A percentile compares a stretch with the other conserved stretches of the same genome.
Conservation (phyloP, 2,113 vertebrate species). For the Macaca nemestrina region DNA sequence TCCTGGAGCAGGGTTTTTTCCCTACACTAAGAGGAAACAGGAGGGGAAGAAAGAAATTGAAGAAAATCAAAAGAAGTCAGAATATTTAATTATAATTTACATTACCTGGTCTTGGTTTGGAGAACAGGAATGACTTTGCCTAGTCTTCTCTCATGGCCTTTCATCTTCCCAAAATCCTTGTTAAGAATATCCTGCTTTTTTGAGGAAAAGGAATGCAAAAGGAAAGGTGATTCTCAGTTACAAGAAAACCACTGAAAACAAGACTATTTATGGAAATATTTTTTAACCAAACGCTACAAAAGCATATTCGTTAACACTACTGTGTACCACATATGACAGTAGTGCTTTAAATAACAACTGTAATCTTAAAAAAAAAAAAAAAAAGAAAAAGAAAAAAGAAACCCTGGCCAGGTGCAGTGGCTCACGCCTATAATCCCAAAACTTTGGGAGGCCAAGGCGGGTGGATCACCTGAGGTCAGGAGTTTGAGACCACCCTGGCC, state of each 20-base stretch:
- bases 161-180: slow-evolving; percentile 71
- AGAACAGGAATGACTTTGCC: slow-evolving; percentile 67
- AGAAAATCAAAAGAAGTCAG: slow-evolving; percentile 21
- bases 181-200: slow-evolving; percentile 43
- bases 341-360: background rate
- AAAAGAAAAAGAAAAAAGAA: background rate
- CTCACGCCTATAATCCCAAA: too few relatives aligned
- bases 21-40: background rate
- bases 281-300: slow-evolving; percentile 18
- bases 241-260: slow-evolving; percentile 27
- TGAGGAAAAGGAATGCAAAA: slow-evolving; percentile 55
- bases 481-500: too few relatives aligned
- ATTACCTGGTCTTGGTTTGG: slow-evolving; percentile 76
- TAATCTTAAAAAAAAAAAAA: background rate
- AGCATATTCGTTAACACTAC: background rate
- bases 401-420: background rate
- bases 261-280: slow-evolving; percentile 29
- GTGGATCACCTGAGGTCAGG: too few relatives aligned
- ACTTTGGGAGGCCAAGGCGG: too few relatives aligned
- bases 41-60: background rate
- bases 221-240: slow-evolving; percentile 46
- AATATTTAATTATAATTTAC: background rate
- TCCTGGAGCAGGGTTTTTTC: background rate
- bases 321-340: background rate
- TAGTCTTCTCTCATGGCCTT: slow-evolving; percentile 67